phyloP scores from a whole-genome alignment of 2,113 vertebrate species.

The Neodon shergylaensis region DNA sequence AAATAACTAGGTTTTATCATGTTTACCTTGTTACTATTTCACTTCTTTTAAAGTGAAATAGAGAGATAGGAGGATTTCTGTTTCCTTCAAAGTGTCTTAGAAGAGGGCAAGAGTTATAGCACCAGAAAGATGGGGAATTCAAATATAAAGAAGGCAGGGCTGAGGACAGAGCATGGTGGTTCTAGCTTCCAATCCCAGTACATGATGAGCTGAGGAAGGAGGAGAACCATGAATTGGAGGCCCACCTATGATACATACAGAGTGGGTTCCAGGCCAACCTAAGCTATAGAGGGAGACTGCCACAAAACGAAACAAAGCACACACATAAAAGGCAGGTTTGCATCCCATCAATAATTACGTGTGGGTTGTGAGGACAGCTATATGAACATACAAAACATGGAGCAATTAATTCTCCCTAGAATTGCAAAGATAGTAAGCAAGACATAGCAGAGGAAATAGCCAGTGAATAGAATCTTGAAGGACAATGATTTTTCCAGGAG shows the following conservation, averaged over 20 bases:
- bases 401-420: background rate
- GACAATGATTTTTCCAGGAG: background rate
- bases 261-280: background rate
- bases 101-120: constrained; percentile 51
- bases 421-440: background rate
- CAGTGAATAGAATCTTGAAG: background rate
- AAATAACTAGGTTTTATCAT: constrained; percentile 47
- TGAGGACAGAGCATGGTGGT: background rate
- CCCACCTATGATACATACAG: background rate
- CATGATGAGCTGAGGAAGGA: background rate
- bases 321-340: background rate
- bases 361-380: background rate
- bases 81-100: constrained; percentile 62
- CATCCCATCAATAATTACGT: background rate
- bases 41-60: constrained; percentile 54
- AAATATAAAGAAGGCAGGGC: background rate
- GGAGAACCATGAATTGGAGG: background rate
- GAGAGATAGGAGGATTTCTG: background rate
- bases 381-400: background rate
- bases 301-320: background rate
- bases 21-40: background rate
- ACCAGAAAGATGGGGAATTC: constrained; percentile 18
- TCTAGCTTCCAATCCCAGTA: background rate
- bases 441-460: background rate
- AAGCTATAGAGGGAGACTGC: background rate